Conservation (phyloP, 1,140 invertebrate genomes). For the Vanessa tameamea region DNA sequence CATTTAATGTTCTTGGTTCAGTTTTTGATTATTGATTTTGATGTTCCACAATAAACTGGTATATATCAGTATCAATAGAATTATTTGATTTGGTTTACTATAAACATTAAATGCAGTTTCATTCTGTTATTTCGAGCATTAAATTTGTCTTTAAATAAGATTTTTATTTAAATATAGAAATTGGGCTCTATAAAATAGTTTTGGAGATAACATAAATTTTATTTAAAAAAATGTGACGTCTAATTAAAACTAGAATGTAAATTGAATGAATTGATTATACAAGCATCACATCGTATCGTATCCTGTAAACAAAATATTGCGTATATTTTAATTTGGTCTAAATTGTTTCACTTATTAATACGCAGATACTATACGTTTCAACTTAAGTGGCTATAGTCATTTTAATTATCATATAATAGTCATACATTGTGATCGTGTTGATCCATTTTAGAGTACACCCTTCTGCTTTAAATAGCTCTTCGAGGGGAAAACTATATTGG, state of each 20-base stretch:
- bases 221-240: not conserved
- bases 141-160: not conserved
- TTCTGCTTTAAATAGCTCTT: conserved; percentile 59
- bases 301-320: not conserved
- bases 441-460: conserved; percentile 59
- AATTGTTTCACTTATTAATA: not conserved
- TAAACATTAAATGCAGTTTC: too few species aligned
- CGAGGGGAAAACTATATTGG: conserved; percentile 63
- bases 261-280: conserved; percentile 15
- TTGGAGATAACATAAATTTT: not conserved
- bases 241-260: conserved; percentile 2
- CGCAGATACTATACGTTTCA: not conserved
- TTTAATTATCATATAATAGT: conserved; percentile 30
- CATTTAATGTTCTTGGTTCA: conserved; percentile 13
- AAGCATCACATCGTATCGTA: conserved; percentile 2
- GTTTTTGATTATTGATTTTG: not conserved
- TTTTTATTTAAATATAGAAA: not conserved
- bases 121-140: not conserved
- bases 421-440: conserved; percentile 35
- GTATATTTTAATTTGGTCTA: not conserved
- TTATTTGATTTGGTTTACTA: too few species aligned
- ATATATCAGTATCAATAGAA: too few species aligned
- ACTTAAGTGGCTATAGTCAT: conserved; percentile 21
- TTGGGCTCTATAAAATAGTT: not conserved
- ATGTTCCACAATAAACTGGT: not conserved